Conservation (phyloP, 2,888 invertebrate species). For the Monochamus alternatus region DNA sequence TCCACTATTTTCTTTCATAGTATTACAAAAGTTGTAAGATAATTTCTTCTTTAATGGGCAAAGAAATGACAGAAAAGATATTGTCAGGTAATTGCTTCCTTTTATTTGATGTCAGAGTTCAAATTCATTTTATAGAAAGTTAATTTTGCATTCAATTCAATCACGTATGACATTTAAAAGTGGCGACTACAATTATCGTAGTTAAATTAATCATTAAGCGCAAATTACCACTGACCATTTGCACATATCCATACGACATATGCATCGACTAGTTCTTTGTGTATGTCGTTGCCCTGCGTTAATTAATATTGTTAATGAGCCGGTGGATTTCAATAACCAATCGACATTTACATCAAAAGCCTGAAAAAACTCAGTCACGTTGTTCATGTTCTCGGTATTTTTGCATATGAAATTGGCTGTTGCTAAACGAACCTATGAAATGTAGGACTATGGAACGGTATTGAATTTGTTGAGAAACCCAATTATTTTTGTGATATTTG, state of each 20-base stretch:
- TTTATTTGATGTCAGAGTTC: no score
- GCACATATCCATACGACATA: neutral
- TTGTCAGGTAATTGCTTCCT: no score
- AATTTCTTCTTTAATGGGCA: no score
- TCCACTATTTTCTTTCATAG: no score
- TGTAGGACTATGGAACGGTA: constrained; percentile 18
- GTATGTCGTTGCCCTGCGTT: constrained; percentile 23
- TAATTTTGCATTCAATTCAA: no score
- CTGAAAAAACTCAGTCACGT: constrained; percentile 23
- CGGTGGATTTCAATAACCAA: constrained; percentile 30
- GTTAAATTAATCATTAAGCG: neutral
- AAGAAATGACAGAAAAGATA: no score
- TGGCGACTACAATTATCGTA: neutral
- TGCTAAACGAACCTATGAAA: constrained; percentile 19
- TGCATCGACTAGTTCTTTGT: neutral
- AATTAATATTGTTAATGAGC: constrained; percentile 42
- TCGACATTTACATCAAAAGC: constrained; percentile 29
- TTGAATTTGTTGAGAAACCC: constrained; percentile 23
- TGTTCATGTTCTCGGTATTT: constrained; percentile 23
- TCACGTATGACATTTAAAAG: no score
- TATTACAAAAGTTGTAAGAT: no score
- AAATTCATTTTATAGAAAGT: no score
- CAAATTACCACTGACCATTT: constrained; percentile 8
- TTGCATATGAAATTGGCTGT: constrained; percentile 29
- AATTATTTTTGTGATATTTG: constrained; percentile 26